Base-by-base conservation (phyloP, 2,113 vertebrate genomes). In the Delphinus delphis region DNA sequence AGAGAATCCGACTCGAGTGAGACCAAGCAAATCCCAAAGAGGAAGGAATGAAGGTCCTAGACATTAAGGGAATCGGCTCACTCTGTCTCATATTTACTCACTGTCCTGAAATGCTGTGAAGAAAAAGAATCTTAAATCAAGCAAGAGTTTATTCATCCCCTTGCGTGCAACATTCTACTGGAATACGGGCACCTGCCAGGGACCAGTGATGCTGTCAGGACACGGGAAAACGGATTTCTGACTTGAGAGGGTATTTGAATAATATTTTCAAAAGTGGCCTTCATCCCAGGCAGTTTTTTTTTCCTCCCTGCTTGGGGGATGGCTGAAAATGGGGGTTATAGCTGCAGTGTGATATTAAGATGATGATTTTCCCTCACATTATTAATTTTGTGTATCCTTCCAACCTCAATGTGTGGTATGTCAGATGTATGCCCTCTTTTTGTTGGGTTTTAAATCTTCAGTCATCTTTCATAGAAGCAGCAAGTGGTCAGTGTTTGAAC, bases 61-160 rank as follows among this genome's bases (percentile, higher is more conserved):
- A 18, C 25, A 98, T 98, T 98, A 98, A 98, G 98, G 98, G 97
- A 98, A 98, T 98, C 90, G 85, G 99, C 99, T 98, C 97, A 97
- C 98, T 99, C 60, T 94, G 94, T 98, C 98, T 97, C 90, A 92
- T 98, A 98, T 93, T 73, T 95, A 97, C 96, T 98, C 95, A 97
- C 97, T 98, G 97, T 98, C 97, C 98, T 98, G 97, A 98, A 98
- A 98, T 88, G 97, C 98, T 98, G 97, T 47, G 84, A 92, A 94
- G 97, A 98, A 98, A 88, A 67, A 71, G 31, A 98, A 96, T 97
- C 96, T 98, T 71, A 98, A 98, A 98, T 97, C 95, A 92, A 97
- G 96, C 87, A 96, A 98, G 97, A 97, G 98, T 99, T 98, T 99
- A 98, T 98, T 98, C 98, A 98, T 97, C 97, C 87, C 88, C 96